phyloP scores from a whole-genome alignment of 2,797 vertebrate genomes.

The Gymnoscopelus braueri region DNA sequence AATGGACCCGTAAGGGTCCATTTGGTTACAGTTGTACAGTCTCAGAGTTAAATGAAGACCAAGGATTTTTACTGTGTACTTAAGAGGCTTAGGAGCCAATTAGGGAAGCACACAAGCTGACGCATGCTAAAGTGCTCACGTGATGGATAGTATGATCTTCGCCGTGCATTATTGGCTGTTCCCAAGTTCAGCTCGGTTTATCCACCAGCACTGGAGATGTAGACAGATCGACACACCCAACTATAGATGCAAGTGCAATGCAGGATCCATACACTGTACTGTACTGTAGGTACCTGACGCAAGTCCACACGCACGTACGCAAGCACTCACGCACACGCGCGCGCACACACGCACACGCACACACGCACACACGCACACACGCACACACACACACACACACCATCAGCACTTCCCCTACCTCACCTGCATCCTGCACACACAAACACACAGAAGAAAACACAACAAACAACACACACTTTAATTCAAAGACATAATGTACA shows the following conservation, averaged over 20 bases:
- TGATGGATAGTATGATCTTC: slow-evolving; percentile 68
- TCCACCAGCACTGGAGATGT: slow-evolving; percentile 46
- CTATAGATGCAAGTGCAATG: slow-evolving; percentile 4
- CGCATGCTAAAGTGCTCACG: slow-evolving; percentile 58
- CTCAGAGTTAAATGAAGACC: too few species aligned
- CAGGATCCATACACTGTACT: background rate
- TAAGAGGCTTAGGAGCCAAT: slow-evolving; percentile 81
- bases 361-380: background rate
- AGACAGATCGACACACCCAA: slow-evolving; percentile 35
- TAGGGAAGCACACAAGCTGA: slow-evolving; percentile 68
- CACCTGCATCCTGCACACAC: slow-evolving; percentile 3
- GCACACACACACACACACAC: background rate
- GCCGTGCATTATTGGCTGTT: slow-evolving; percentile 57
- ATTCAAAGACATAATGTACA: slow-evolving; percentile 44
- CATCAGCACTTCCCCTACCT: too few species aligned
- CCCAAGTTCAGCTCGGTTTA: slow-evolving; percentile 39
- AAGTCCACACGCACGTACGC: too few species aligned
- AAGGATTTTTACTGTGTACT: slow-evolving; percentile 24
- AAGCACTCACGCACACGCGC: too few species aligned
- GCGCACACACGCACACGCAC: too few species aligned
- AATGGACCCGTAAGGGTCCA: too few species aligned
- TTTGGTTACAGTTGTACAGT: too few species aligned
- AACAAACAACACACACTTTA: slow-evolving; percentile 37
- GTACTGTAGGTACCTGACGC: too few species aligned
- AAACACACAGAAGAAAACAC: slow-evolving; percentile 50